These are phyloP conservation scores for Trichosurus vulpecula DNA, from an alignment of 2,797 vertebrate species.

Conservation along the genomic window DNA sequence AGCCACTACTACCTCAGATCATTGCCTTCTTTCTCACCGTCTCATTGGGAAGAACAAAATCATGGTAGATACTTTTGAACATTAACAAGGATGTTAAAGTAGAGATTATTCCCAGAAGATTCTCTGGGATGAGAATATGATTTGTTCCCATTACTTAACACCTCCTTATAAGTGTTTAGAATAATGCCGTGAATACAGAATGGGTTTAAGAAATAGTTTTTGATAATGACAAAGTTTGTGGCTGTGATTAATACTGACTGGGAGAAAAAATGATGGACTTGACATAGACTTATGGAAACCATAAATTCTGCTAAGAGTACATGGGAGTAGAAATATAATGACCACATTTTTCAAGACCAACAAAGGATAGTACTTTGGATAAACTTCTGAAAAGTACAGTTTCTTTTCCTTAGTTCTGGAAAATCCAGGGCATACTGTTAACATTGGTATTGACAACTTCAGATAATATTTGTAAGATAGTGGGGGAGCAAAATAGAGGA, in stretches of 20 bases:
- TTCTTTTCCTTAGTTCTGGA: neutral
- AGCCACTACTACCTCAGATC: neutral
- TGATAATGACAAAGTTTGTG: conserved; percentile 6
- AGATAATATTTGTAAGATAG: neutral
- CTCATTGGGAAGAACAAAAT: neutral
- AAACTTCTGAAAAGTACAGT: neutral
- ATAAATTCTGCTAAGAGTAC: neutral
- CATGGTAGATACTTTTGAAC: conserved; percentile 1
- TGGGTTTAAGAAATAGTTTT: neutral
- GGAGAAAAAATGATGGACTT: neutral
- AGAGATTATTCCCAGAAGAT: conserved; percentile 7
- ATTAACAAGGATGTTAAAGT: neutral
- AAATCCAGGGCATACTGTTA: neutral
- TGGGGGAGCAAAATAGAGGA: neutral
- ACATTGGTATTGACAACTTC: neutral
- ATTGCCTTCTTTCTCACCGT: neutral
- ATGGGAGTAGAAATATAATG: neutral
- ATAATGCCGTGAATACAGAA: neutral
- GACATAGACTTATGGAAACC: neutral
- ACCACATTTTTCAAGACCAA: neutral
- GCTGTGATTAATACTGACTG: neutral
- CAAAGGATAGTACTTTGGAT: neutral
- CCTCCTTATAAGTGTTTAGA: neutral
- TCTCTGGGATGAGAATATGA: neutral
- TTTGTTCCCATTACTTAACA: neutral